A percentile compares a stretch with the other conserved stretches of the same genome.
These are phyloP conservation scores for Sceloporus undulatus DNA, from an alignment of 2,113 vertebrate species.

Conservation along the genomic window DNA sequence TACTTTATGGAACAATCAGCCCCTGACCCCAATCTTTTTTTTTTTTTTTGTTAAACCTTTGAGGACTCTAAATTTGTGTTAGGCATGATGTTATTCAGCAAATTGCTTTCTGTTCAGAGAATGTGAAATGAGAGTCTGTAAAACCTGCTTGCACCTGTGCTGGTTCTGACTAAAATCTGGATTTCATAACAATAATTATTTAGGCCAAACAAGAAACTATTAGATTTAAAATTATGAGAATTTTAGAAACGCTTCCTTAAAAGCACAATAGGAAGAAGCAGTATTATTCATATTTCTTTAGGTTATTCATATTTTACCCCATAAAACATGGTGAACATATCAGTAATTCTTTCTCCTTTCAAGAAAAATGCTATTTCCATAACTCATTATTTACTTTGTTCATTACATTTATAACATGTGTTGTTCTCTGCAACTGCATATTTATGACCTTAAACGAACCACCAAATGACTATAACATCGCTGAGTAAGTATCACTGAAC, in stretches of 20 bases:
- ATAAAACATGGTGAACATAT: not conserved
- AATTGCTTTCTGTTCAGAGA: not conserved
- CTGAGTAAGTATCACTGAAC: slow-evolving; percentile 87
- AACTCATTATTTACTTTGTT: slow-evolving; percentile 86
- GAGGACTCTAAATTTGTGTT: not conserved
- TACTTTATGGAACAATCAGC: no score
- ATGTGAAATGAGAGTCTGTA: not conserved
- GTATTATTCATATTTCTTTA: not conserved
- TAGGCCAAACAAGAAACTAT: not conserved
- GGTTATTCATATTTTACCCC: not conserved
- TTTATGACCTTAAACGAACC: slow-evolving; percentile 86
- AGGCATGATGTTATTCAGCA: not conserved
- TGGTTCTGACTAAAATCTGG: not conserved
- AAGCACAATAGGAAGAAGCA: not conserved
- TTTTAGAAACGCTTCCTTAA: not conserved
- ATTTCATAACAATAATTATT: not conserved
- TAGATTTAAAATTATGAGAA: not conserved
- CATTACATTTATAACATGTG: slow-evolving; percentile 90
- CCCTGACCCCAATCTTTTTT: not conserved
- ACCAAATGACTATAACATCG: slow-evolving; percentile 50
- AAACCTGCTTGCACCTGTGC: not conserved
- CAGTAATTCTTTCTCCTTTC: not conserved
- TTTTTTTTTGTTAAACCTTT: not conserved
- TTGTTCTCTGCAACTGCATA: slow-evolving; percentile 92
- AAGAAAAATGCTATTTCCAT: slow-evolving; percentile 74